A percentile compares a stretch with the other conserved stretches of the same genome.
Evolutionary conservation across 2,113 vertebrate genomes (phyloP).

Genomic region (Oxyruncus cristatus): DNA sequence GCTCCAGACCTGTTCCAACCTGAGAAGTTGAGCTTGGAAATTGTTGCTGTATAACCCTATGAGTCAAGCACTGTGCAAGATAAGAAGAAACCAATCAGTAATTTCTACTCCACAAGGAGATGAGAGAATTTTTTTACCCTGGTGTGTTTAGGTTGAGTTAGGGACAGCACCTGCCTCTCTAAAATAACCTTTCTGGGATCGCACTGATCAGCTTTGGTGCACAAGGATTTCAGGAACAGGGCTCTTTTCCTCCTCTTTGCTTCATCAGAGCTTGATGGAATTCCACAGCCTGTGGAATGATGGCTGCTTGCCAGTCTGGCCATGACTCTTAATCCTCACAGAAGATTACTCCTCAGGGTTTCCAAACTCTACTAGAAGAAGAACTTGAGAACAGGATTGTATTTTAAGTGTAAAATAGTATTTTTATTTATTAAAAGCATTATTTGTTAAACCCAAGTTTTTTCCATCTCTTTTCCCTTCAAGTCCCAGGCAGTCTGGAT

Average conservation of each 20-base stretch:
- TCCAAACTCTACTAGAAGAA: background rate
- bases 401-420: background rate
- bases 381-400: background rate
- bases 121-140: background rate
- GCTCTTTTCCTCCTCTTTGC: background rate
- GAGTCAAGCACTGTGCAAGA: constrained; percentile 1
- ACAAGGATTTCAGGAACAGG: accelerated
- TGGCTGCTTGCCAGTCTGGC: background rate
- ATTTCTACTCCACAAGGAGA: background rate
- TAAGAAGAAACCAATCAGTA: constrained; percentile 36
- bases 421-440: background rate
- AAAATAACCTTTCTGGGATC: background rate
- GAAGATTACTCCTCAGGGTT: background rate
- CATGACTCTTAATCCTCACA: background rate
- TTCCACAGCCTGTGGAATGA: background rate
- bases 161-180: background rate
- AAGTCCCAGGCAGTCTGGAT: background rate
- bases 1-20: background rate
- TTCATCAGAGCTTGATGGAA: background rate
- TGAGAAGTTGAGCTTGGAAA: background rate
- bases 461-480: background rate
- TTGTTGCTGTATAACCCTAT: background rate
- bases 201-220: background rate
- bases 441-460: background rate
- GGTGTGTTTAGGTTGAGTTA: background rate